These are phyloP conservation scores for Nasua narica DNA, from an alignment of 2,797 vertebrate genomes.

Conservation along the genomic window DNA sequence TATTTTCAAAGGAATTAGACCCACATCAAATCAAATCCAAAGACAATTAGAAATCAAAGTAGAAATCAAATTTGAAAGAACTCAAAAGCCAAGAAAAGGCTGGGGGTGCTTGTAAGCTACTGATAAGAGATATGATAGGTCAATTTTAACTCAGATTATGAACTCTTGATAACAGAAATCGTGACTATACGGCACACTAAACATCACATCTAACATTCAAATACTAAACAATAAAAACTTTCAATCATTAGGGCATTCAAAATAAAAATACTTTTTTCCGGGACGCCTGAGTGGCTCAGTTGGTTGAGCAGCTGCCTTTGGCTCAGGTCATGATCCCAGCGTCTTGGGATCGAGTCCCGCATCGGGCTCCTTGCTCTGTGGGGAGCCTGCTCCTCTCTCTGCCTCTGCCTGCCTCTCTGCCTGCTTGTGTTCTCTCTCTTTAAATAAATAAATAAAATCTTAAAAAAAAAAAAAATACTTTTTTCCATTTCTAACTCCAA, in stretches of 20 bases:
- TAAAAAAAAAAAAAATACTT: conserved; percentile 19
- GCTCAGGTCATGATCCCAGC: no score
- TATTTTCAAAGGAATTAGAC: conserved; percentile 23
- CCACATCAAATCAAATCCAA: conserved; percentile 4
- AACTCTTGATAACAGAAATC: conserved; percentile 6
- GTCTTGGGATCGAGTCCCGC: no score
- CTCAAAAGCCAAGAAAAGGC: neutral
- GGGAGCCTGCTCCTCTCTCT: no score
- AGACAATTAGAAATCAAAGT: conserved; percentile 21
- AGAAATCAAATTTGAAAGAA: neutral
- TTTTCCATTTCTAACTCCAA: conserved; percentile 6
- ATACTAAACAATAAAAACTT: neutral
- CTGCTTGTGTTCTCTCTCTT: no score
- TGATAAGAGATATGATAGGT: neutral
- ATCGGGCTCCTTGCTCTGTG: no score
- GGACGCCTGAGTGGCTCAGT: no score
- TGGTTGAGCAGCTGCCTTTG: no score
- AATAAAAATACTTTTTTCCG: conserved; percentile 2
- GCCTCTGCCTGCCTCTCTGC: no score
- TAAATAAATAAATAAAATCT: no score
- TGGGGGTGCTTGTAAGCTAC: neutral
- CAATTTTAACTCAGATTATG: neutral
- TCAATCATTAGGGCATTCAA: neutral
- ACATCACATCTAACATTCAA: conserved; percentile 20
- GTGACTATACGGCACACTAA: neutral